Evolutionary conservation across 2,888 invertebrate genomes (phyloP).

Genomic region (Galeopsomyia nigrocyanea): DNA sequence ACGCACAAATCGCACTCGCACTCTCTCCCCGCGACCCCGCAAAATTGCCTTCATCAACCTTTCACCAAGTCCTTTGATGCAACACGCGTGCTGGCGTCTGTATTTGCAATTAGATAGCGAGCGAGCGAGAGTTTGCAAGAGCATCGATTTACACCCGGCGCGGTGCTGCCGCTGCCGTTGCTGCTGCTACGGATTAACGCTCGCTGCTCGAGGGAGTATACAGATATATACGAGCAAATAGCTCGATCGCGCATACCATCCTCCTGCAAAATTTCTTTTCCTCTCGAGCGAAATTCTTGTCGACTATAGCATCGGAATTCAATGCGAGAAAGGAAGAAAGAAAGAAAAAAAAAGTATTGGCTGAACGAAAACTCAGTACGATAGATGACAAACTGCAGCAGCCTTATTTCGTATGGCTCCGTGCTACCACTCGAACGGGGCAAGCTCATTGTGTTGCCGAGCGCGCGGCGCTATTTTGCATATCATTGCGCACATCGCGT

Average conservation of each 20-base stretch:
- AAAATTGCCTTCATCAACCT: slow-evolving; percentile 32
- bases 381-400: not conserved
- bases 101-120: slow-evolving; percentile 35
- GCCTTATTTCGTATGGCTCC: no score
- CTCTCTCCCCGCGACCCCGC: not conserved
- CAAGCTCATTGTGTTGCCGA: slow-evolving; percentile 15
- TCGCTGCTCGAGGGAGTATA: no score
- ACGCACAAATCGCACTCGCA: not conserved
- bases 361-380: slow-evolving; percentile 1
- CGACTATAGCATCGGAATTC: no score
- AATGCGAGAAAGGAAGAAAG: no score
- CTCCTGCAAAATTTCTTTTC: no score
- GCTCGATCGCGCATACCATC: no score
- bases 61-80: slow-evolving; percentile 25
- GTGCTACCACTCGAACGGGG: not conserved
- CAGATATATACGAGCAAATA: no score
- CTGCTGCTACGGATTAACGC: no score
- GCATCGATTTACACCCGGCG: slow-evolving; percentile 1
- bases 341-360: no score
- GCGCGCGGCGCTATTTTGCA: slow-evolving; percentile 19
- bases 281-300: no score
- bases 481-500: slow-evolving; percentile 12
- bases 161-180: no score
- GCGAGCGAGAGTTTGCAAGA: slow-evolving; percentile 7
- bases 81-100: not conserved